phyloP scores from a whole-genome alignment of 2,113 vertebrate genomes.

The Aix galericulata region DNA sequence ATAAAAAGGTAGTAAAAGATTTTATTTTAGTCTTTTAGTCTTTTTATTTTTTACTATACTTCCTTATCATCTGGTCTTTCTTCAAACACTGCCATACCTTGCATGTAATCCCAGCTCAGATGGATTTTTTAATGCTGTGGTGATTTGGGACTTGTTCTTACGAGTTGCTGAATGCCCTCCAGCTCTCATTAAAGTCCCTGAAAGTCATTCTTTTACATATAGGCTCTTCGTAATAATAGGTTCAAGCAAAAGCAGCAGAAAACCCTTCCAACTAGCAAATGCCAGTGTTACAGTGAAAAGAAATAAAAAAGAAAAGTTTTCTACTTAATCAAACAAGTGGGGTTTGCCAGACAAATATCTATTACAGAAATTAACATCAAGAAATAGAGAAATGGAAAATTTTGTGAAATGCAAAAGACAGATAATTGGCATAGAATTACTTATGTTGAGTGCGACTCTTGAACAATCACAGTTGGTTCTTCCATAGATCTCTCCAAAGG shows the following conservation, averaged over 20 bases:
- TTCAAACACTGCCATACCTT: slow-evolving; percentile 1
- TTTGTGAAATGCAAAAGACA: background rate
- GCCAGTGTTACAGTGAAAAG: background rate
- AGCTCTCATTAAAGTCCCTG: slow-evolving; percentile 48
- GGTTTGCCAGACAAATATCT: background rate
- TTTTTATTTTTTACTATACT: slow-evolving; percentile 51
- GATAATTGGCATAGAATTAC: background rate
- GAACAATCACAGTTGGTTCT: background rate
- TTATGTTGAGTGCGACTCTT: background rate
- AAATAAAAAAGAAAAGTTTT: background rate
- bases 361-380: background rate
- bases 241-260: background rate
- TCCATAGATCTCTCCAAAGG: background rate
- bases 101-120: slow-evolving; percentile 6
- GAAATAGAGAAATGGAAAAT: background rate
- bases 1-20: slow-evolving; percentile 44
- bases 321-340: background rate
- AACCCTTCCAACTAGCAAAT: background rate
- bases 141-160: slow-evolving; percentile 60
- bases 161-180: slow-evolving; percentile 38
- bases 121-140: slow-evolving; percentile 48
- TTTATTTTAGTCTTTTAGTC: slow-evolving; percentile 57
- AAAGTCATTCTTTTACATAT: slow-evolving; percentile 43
- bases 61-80: slow-evolving; percentile 35
- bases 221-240: background rate